phyloP scores from a whole-genome alignment of 2,888 invertebrate genomes.

The Phanerotoma sp. region DNA sequence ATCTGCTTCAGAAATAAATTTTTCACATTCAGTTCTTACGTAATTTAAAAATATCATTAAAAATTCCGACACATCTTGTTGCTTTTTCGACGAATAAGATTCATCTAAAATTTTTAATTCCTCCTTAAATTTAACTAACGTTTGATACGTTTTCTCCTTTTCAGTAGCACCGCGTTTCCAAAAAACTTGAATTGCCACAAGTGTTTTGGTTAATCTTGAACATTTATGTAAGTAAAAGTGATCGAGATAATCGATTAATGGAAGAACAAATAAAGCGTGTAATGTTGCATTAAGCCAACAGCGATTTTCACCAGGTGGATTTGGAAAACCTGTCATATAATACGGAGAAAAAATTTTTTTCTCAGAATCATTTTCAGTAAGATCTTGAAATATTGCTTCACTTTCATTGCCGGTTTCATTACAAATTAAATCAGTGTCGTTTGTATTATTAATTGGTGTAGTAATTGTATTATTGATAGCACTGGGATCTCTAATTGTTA shows the following conservation, averaged over 20 bases:
- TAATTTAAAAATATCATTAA: conserved; percentile 47
- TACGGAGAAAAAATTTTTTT: too few relatives aligned
- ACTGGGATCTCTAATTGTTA: too few relatives aligned
- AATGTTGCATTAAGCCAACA: conserved; percentile 51
- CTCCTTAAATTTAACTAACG: conserved; percentile 41
- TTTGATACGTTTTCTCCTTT: conserved; percentile 37
- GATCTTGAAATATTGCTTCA: too few relatives aligned
- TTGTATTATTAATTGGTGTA: too few relatives aligned
- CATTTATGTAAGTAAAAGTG: conserved; percentile 34
- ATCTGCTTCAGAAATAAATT: conserved; percentile 10
- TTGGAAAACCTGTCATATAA: conserved; percentile 47
- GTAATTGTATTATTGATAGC: too few relatives aligned
- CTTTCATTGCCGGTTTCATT: too few relatives aligned
- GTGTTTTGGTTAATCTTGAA: conserved; percentile 38
- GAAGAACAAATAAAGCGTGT: conserved; percentile 46
- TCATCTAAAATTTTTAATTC: conserved; percentile 41
- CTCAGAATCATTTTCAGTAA: too few relatives aligned
- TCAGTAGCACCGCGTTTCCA: conserved; percentile 41
- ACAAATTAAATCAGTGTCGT: too few relatives aligned
- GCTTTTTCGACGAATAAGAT: conserved; percentile 46
- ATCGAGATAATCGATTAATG: conserved; percentile 40
- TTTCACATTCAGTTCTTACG: conserved; percentile 44
- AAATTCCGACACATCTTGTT: conserved; percentile 52
- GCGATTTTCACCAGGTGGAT: conserved; percentile 50
- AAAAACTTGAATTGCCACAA: conserved; percentile 37